Evolutionary conservation across 2,888 invertebrate genomes (phyloP), one percentile per base, ranked within the genome.

Genomic region (Scaptomyza flava): DNA sequence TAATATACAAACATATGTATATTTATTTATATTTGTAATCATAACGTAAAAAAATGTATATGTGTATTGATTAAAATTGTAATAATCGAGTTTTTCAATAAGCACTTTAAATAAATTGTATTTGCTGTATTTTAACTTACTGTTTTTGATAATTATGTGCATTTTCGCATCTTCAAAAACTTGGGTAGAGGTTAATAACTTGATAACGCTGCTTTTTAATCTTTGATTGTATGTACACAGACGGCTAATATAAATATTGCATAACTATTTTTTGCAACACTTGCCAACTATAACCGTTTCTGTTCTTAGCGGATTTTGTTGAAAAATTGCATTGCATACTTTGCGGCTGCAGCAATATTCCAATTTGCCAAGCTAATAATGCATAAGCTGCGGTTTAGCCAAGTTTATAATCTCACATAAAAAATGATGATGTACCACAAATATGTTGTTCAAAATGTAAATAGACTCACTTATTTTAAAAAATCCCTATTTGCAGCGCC

Each of bases 1-100:
- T 58, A 42, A 48, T 42, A 60, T 27, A 53, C 30, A 46, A n/a
- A 46, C 33, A 11, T 42, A 30, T 30, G 30, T 27, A 45, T 27
- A 45, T 54, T 38, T 50, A 27, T 23, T 23, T 27, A 27, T 27
- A 27, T 27, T 12, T 34, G 12, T 43, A 43, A n/a, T 30, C 17
- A 42, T 38, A 53, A 48, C 63, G 45, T 8, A 3, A 7, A 38
- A 54, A 48, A 27, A 36, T 43, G 38, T 36, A 53, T 27, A 20
- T 31, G 38, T 33, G 17, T 27, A 20, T 45, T 46, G 36, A 65
- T 14, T 20, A 6, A 7, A 33, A 65, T 31, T 52, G 20, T 27
- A 27, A 31, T 23, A 59, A 12, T 42, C 20, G 12, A 62, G 34
- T 31, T 33, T 23, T 33, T 6, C 30, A 31, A 20, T 31, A 17